These are phyloP conservation scores for Taeniopygia guttata DNA, from an alignment of 2,797 vertebrate genomes.

Conservation along the genomic window DNA sequence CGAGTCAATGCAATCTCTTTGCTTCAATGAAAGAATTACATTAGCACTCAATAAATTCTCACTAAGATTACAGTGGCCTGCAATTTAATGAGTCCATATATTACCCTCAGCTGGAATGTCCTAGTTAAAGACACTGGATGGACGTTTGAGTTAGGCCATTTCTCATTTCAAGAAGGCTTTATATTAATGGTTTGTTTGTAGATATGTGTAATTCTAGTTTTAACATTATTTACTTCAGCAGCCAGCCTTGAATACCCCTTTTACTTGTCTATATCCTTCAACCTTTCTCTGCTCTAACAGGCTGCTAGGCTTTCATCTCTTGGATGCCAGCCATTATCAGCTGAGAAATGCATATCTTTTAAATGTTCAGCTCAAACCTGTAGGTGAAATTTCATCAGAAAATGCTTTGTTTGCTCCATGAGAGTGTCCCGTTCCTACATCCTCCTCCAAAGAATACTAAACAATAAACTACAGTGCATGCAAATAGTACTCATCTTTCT, in stretches of 20 bases:
- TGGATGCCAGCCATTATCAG: not conserved
- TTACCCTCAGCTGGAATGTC: slow-evolving; percentile 65
- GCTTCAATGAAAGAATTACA: slow-evolving; percentile 77
- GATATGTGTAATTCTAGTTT: not conserved
- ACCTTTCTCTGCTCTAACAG: not conserved
- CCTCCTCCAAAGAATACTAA: not conserved
- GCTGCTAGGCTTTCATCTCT: not conserved
- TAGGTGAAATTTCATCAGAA: not conserved
- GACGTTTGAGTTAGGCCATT: slow-evolving; percentile 60
- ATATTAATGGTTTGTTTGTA: slow-evolving; percentile 21
- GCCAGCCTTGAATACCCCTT: not conserved
- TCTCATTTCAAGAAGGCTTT: slow-evolving; percentile 31
- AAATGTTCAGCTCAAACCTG: not conserved
- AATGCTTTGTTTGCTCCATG: not conserved
- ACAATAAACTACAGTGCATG: not conserved
- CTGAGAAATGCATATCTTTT: not conserved
- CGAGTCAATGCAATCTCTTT: slow-evolving; percentile 77
- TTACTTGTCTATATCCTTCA: not conserved
- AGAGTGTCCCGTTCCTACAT: not conserved
- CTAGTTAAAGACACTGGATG: slow-evolving; percentile 70
- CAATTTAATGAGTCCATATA: slow-evolving; percentile 77
- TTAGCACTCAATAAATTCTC: slow-evolving; percentile 78
- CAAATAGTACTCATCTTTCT: not conserved
- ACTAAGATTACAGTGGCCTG: slow-evolving; percentile 75
- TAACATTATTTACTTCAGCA: slow-evolving; percentile 35